A percentile compares a stretch with the other conserved stretches of the same genome.
Conservation (phyloP, 1,140 invertebrate species). For the Drosophila tristis region DNA sequence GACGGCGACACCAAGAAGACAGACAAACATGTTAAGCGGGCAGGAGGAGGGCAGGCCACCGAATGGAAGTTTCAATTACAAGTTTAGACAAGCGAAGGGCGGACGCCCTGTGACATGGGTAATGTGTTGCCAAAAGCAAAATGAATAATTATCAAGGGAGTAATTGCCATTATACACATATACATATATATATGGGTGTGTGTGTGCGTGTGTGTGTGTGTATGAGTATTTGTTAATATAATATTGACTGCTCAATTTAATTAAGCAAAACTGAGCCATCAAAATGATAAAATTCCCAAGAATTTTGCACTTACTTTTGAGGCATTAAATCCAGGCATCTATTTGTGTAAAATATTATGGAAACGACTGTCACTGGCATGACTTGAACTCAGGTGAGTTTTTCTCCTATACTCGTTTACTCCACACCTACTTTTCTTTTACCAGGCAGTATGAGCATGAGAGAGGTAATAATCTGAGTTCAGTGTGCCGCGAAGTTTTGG, state of each 20-base stretch:
- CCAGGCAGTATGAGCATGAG: too few species aligned
- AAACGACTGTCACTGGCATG: not conserved
- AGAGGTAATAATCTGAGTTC: not conserved
- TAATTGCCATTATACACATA: constrained; percentile 15
- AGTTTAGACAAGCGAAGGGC: constrained; percentile 44
- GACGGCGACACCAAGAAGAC: constrained; percentile 4
- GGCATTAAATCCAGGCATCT: too few species aligned
- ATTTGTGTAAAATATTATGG: not conserved
- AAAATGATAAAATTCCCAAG: not conserved
- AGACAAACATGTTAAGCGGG: not conserved
- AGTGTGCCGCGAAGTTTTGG: not conserved
- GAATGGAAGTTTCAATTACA: constrained; percentile 66
- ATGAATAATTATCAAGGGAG: constrained; percentile 56
- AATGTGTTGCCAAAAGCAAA: constrained; percentile 62
- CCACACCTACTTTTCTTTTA: not conserved
- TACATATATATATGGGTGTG: not conserved
- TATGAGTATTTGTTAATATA: too few species aligned
- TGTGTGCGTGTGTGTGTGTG: not conserved
- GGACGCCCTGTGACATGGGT: constrained; percentile 49
- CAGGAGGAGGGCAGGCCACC: not conserved
- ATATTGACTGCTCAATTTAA: constrained; percentile 5
- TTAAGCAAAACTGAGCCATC: constrained; percentile 9
- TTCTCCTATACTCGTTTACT: not conserved
- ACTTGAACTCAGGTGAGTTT: not conserved
- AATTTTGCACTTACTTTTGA: not conserved